These are phyloP conservation scores for Thecophora atra DNA, from an alignment of 2,888 invertebrate species.

Conservation along the genomic window DNA sequence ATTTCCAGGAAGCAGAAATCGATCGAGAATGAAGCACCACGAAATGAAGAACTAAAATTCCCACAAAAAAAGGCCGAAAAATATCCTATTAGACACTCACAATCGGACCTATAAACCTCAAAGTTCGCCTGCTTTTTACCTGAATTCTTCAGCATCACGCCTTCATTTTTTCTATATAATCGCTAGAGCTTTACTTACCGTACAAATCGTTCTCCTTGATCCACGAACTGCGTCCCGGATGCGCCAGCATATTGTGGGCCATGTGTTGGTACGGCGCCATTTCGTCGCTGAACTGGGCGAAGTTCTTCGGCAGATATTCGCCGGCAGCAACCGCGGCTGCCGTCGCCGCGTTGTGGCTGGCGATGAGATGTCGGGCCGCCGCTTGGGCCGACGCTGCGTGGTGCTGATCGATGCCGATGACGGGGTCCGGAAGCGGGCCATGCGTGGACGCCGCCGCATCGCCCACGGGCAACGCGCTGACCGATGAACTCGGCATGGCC, in stretches of 20 bases:
- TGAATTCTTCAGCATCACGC: too few relatives aligned
- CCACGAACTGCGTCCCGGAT: slow-evolving; percentile 60
- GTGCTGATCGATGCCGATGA: background rate
- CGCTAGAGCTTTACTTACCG: slow-evolving; percentile 52
- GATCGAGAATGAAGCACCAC: background rate
- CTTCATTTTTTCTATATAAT: too few relatives aligned
- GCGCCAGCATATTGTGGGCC: slow-evolving; percentile 62
- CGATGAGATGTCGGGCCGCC: slow-evolving; percentile 61
- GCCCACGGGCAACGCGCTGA: background rate
- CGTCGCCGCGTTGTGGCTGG: slow-evolving; percentile 59
- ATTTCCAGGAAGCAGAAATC: background rate
- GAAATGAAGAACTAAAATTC: too few relatives aligned
- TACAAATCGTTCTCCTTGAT: slow-evolving; percentile 65
- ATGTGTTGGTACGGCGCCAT: slow-evolving; percentile 64
- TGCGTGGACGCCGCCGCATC: slow-evolving; percentile 6
- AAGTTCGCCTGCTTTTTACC: too few relatives aligned
- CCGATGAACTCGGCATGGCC: background rate
- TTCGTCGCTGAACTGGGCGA: slow-evolving; percentile 60
- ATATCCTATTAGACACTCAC: too few relatives aligned
- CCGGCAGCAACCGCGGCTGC: slow-evolving; percentile 58
- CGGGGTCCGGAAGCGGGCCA: slow-evolving; percentile 11
- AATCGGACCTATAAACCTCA: too few relatives aligned
- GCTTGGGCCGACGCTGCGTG: slow-evolving; percentile 53
- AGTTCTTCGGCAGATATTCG: slow-evolving; percentile 62
- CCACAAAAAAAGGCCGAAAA: too few relatives aligned